Conservation (phyloP, 2,113 vertebrate genomes). For the Trochalopteron elliotii region DNA sequence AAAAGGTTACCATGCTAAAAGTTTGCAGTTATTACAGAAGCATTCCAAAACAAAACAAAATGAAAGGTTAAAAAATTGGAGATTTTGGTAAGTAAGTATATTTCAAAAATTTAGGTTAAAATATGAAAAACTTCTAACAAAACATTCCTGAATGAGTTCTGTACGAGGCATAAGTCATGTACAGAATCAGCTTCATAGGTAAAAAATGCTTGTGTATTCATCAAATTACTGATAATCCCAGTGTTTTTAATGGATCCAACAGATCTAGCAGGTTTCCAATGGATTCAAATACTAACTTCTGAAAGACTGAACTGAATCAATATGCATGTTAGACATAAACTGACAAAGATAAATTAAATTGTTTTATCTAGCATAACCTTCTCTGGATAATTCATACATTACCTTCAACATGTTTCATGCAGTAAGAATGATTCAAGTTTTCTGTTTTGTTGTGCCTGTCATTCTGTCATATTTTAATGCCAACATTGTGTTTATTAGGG, state of each 20-base stretch:
- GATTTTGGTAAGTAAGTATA: neutral
- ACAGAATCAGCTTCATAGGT: neutral
- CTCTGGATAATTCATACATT: slow-evolving; percentile 38
- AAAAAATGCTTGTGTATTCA: neutral
- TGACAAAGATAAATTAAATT: slow-evolving; percentile 55
- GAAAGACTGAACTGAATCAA: neutral
- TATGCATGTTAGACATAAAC: neutral
- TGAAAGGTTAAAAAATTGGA: neutral
- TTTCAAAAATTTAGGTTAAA: neutral
- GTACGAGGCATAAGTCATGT: neutral
- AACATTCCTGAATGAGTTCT: neutral
- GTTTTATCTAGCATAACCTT: slow-evolving; percentile 26
- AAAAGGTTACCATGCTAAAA: neutral
- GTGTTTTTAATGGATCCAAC: neutral
- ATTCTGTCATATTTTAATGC: slow-evolving; percentile 61
- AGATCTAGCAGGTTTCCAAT: neutral
- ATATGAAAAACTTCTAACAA: neutral
- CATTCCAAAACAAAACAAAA: neutral
- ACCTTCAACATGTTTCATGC: slow-evolving; percentile 8
- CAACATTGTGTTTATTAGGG: slow-evolving; percentile 40
- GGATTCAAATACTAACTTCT: slow-evolving; percentile 6
- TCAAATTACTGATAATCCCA: neutral
- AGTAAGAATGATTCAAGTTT: slow-evolving; percentile 36
- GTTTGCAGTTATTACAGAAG: neutral
- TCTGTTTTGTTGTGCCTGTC: slow-evolving; percentile 36